Base-by-base conservation (phyloP, 2,888 invertebrate species). In the Trisateles emortualis region DNA sequence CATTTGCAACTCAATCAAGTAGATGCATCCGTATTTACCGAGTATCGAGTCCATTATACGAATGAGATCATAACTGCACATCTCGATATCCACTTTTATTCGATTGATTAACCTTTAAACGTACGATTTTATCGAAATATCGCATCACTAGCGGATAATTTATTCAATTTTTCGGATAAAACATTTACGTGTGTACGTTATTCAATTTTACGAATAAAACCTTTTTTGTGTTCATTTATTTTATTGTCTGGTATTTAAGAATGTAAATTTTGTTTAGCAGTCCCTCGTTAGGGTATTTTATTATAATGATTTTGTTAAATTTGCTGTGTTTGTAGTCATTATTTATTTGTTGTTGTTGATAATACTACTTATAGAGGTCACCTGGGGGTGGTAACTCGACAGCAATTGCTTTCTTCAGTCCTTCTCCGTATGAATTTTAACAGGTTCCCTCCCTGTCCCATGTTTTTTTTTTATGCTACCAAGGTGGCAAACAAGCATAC, bases 51-150 rank as follows among this genome's bases (percentile, higher is more conserved):
- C 55, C 64, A 64, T 61, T 65, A 61, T 49, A 10, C 17, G 43
- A 49, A 64, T 61, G 58, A 65, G 55, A 48, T 58, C 50, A 52
- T 48, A 50, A 47, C 52, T 36, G 32, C 24, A 3, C 30, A 56
- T 24, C 26, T 43, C 44, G 41, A 52, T 52, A 42, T 3, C 19
- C 49, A 48, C 36, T 47, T 14, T 38, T 22, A 48, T 49, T 60
- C 56, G 51, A 58, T 58, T 61, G 51, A 61, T 30, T 39, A 42
- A 33, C 14, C 6, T 44, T 44, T 32, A 11, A 38, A 47, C 39
- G 22, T 14, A 5, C 30, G 17, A 5, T 19, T 36, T 35, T 35
- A 33, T 33, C 33, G 8, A 13, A 6, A 2, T 35, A 8, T 6
- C 14, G 9, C 16, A 35, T 35, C 14, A 14, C 35, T 6, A 35